These are phyloP conservation scores for Drosophila punjabiensis DNA, from an alignment of 1,140 invertebrate genomes.

Conservation along the genomic window DNA sequence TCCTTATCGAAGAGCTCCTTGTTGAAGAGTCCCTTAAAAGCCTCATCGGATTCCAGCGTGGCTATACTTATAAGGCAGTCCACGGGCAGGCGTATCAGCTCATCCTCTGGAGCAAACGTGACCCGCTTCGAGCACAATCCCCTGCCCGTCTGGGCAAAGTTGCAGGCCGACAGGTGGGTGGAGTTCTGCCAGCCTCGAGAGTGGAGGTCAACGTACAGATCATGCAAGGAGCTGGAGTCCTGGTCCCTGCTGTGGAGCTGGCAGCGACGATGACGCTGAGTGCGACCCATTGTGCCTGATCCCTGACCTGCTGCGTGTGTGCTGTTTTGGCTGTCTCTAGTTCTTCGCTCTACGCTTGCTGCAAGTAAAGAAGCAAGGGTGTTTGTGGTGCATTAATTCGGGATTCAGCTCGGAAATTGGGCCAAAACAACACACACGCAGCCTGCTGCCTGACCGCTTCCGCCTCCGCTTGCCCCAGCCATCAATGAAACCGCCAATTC, in stretches of 20 bases:
- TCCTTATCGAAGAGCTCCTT: conserved; percentile 57
- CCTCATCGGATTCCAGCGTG: conserved; percentile 65
- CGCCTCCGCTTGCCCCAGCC: not conserved
- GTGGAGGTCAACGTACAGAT: conserved; percentile 58
- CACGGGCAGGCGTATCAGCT: conserved; percentile 68
- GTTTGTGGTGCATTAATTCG: conserved; percentile 38
- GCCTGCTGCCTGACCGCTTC: conserved; percentile 60
- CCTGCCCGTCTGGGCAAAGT: conserved; percentile 62
- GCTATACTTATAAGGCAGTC: conserved; percentile 66
- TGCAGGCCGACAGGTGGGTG: conserved; percentile 44
- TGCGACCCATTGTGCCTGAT: conserved; percentile 71
- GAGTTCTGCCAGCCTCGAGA: conserved; percentile 68
- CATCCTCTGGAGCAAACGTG: conserved; percentile 41
- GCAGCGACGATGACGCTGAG: conserved; percentile 45
- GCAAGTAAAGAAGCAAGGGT: conserved; percentile 80
- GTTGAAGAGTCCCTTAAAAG: conserved; percentile 68
- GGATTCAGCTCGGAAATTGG: conserved; percentile 28
- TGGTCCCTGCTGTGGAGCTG: conserved; percentile 21
- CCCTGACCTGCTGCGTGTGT: conserved; percentile 51
- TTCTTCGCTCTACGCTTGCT: conserved; percentile 60
- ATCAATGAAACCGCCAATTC: conserved; percentile 43
- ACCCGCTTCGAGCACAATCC: conserved; percentile 70
- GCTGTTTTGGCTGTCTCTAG: conserved; percentile 66
- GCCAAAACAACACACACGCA: conserved; percentile 80
- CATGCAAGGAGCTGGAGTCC: conserved; percentile 24